phyloP scores from a whole-genome alignment of 2,113 vertebrate genomes.

The Cathartes aura region DNA sequence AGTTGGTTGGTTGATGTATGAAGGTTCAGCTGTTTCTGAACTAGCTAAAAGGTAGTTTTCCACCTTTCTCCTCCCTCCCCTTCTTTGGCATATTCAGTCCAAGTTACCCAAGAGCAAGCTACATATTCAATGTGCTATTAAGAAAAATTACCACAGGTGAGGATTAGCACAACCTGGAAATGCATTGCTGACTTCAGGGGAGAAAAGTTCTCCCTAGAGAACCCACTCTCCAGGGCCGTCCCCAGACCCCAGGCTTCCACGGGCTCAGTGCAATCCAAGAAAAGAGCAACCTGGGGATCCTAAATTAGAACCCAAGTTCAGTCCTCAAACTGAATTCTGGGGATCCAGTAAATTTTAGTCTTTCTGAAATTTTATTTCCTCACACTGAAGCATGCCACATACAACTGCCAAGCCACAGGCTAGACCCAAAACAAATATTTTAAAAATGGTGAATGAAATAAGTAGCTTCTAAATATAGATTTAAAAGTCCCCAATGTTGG shows the following conservation, averaged over 20 bases:
- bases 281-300: not conserved
- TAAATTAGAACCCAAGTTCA: not conserved
- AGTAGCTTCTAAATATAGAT: slow-evolving; percentile 69
- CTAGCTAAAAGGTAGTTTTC: not conserved
- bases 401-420: slow-evolving; percentile 61
- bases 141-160: not conserved
- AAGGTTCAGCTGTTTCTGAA: not conserved
- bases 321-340: not conserved
- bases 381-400: not conserved
- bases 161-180: not conserved
- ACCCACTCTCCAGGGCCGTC: not conserved
- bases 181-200: not conserved
- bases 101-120: not conserved
- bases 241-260: not conserved
- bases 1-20: not conserved
- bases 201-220: not conserved
- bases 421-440: slow-evolving; percentile 73
- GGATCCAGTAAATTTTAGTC: slow-evolving; percentile 31
- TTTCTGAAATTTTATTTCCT: slow-evolving; percentile 40
- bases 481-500: slow-evolving; percentile 48
- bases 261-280: not conserved
- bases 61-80: not conserved
- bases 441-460: slow-evolving; percentile 65
- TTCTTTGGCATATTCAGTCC: not conserved
- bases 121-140: not conserved